Base-by-base conservation (phyloP, 2,888 invertebrate genomes). In the Napeogenes sylphis region DNA sequence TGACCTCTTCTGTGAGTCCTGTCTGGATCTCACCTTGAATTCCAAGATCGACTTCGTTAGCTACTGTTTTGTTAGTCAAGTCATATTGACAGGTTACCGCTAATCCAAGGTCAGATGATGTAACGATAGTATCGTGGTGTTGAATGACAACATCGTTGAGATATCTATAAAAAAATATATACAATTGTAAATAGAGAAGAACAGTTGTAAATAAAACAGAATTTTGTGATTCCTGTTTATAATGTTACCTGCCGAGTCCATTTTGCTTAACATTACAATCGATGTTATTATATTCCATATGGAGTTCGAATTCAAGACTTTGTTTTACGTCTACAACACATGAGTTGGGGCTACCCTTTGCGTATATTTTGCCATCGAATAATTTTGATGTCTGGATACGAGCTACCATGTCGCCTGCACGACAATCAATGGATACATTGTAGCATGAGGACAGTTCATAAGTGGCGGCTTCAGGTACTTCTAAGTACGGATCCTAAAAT, bases 51-150 rank as follows among this genome's bases (percentile, higher is more conserved):
- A 97, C 96, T 84, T 97, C 97, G 85, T 97, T 98, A 64, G 97
- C 95, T 53, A 98, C 97, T 60, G 96, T 97, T 91, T 97, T 98
- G 85, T 98, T 98, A 73, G 97, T 97, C 74, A 98, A 91, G 83
- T 98, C 98, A 85, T 98, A 98, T 81, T 98, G 97, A 84, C 98
- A 98, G 70, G 97, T 96, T 65, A 98, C 97, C 56, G 97, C 97
- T 61, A 98, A 92, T 47, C 98, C 98, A 76, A 98, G 92, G 92
- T 98, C 98, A 58, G 97, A 96, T 68, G 96, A 97, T 70, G 98
- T 98, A 69, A 98, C 97, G 76, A 98, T 98, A 78, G 97, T 97
- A 81, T 97, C 97, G 90, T 98, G 98, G 88, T 98, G 97, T 82
- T 98, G 98, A 76, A 98, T 97, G 62, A 98, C 96, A 68, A 97